Evolutionary conservation across 2,113 vertebrate genomes (phyloP).

Genomic region (Jaculus jaculus): DNA sequence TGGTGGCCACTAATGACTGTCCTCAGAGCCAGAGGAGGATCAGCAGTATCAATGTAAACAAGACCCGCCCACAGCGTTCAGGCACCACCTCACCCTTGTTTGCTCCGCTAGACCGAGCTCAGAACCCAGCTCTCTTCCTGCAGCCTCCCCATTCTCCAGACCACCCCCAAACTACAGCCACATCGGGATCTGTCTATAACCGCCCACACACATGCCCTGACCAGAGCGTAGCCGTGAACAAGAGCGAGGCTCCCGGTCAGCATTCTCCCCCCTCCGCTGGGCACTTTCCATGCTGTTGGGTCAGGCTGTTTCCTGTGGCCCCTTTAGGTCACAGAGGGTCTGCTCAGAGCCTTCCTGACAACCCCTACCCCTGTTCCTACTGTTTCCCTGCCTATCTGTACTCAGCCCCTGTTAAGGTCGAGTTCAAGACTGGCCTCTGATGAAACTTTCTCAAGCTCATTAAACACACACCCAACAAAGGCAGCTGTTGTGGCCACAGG

Average conservation of each 20-base stretch:
- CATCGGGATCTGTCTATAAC: background rate
- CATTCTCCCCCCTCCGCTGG: no score
- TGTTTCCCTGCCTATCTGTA: background rate
- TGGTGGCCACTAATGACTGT: background rate
- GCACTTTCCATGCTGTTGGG: accelerated
- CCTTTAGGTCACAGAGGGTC: background rate
- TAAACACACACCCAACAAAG: background rate
- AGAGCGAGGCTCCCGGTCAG: no score
- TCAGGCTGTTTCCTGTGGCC: background rate
- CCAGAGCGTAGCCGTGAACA: no score
- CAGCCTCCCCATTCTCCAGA: background rate
- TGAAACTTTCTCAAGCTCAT: background rate
- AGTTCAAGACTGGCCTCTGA: background rate
- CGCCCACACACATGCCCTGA: background rate
- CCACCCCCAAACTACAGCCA: background rate
- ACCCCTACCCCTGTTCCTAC: background rate
- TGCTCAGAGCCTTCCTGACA: background rate
- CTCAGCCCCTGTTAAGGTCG: background rate
- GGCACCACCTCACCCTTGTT: background rate
- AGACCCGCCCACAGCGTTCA: background rate
- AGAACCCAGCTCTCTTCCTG: background rate
- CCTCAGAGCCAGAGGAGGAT: background rate
- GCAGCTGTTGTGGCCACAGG: background rate
- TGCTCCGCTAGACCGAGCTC: background rate
- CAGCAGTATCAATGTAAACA: background rate